Evolutionary conservation across 2,113 vertebrate genomes (phyloP).

Genomic region (Cyprinodon brontotheroides): DNA sequence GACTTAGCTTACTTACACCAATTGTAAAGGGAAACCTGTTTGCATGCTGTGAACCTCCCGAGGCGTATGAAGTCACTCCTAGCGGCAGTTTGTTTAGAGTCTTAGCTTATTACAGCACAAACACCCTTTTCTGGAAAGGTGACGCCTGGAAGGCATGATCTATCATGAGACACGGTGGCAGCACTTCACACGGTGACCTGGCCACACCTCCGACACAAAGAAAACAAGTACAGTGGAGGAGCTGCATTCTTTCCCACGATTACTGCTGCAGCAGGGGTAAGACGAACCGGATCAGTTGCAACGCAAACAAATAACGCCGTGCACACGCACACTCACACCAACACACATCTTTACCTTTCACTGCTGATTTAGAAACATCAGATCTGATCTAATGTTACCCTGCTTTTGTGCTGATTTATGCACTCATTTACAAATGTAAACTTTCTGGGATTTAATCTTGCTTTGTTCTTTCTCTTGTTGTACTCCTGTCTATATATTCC

Average conservation of each 20-base stretch:
- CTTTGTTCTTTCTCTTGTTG: not conserved
- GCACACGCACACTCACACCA: constrained; percentile 4
- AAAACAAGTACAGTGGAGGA: constrained; percentile 64
- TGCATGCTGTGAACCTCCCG: constrained; percentile 56
- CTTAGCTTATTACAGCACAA: constrained; percentile 64
- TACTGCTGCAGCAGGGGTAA: constrained; percentile 61
- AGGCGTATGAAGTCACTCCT: constrained; percentile 65
- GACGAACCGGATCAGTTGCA: constrained; percentile 59
- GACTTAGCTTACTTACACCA: constrained; percentile 40
- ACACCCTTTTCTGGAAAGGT: constrained; percentile 59
- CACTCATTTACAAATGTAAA: not conserved
- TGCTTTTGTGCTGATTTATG: constrained; percentile 1
- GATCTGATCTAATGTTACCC: not conserved
- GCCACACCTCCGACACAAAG: constrained; percentile 65
- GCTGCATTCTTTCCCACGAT: constrained; percentile 76
- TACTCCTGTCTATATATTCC: not conserved
- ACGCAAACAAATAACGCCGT: constrained; percentile 44
- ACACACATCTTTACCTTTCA: constrained; percentile 36
- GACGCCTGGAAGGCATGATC: constrained; percentile 56
- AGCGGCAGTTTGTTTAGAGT: constrained; percentile 63
- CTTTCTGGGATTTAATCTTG: not conserved
- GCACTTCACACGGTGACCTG: constrained; percentile 32
- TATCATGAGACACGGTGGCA: constrained; percentile 53
- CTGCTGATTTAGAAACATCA: constrained; percentile 8
- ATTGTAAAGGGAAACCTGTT: constrained; percentile 61